Evolutionary conservation across 2,113 vertebrate species (phyloP).

Genomic region (Chitala chitala): DNA sequence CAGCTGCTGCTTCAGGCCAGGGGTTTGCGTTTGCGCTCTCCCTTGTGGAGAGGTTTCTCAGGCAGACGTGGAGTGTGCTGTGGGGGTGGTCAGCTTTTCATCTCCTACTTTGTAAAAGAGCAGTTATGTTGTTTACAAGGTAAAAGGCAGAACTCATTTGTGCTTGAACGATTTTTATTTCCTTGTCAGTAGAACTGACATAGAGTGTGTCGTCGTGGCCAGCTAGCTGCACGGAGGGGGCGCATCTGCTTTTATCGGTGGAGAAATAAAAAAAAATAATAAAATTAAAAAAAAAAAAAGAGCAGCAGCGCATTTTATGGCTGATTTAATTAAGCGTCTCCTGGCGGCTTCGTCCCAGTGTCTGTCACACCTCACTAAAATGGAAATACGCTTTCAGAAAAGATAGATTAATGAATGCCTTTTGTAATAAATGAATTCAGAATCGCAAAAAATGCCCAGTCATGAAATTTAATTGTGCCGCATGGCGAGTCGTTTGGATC

Average conservation of each 20-base stretch:
- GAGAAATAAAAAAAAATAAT: slow-evolving; percentile 36
- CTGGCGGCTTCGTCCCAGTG: slow-evolving; percentile 69
- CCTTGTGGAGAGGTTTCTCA: neutral
- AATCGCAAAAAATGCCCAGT: slow-evolving; percentile 76
- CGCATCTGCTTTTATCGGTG: slow-evolving; percentile 51
- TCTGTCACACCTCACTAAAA: slow-evolving; percentile 74
- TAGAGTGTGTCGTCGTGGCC: slow-evolving; percentile 27
- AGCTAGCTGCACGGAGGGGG: slow-evolving; percentile 46
- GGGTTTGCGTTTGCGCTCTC: too few relatives aligned
- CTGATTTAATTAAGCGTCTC: slow-evolving; percentile 80
- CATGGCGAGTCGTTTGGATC: slow-evolving; percentile 69
- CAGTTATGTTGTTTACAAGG: neutral
- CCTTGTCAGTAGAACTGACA: slow-evolving; percentile 34
- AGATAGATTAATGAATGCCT: slow-evolving; percentile 73
- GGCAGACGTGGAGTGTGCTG: neutral
- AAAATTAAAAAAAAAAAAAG: slow-evolving; percentile 42
- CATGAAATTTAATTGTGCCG: slow-evolving; percentile 81
- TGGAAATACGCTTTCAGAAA: slow-evolving; percentile 64
- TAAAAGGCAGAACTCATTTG: neutral
- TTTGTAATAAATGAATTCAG: slow-evolving; percentile 79
- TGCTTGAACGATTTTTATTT: slow-evolving; percentile 19
- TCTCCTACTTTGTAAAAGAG: neutral
- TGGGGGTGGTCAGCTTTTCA: neutral
- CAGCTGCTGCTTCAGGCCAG: too few relatives aligned
- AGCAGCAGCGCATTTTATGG: slow-evolving; percentile 59